Base-by-base conservation (phyloP, 1,140 invertebrate genomes). In the Oedothorax gibbosus region DNA sequence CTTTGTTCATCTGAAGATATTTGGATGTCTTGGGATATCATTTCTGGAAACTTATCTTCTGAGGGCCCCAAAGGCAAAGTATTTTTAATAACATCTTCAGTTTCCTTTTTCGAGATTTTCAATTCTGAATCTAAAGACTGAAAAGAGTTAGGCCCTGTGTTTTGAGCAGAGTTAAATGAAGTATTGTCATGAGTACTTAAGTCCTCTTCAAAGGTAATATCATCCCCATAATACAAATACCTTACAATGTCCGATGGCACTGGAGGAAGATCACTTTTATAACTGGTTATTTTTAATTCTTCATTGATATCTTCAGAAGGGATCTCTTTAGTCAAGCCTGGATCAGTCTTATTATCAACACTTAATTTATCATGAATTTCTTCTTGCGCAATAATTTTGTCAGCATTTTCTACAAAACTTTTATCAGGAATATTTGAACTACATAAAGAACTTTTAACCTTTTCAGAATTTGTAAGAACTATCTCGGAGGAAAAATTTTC, bases 201-300 rank as follows among this genome's bases (percentile, higher is more conserved):
- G 60, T 84, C 69, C 15, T 49, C 82, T 7, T 71, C 66, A 68
- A 85, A 85, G 49, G 57, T 56, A 7, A 84, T 76, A 53, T 64
- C 20, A 54, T 85, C 83, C 62, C 78, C 83, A 85, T 85, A 85
- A 71, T 85, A 85, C 35, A 85, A 72, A 72, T 85, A 85, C 64
- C 83, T 77, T 12, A 85, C 83, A 35, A 85, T 71, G 71, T 85
- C 83, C 15, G 83, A 85, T n/a, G 69, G 69, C 9, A 71, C 69
- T n/a, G 69, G 69, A 71, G 69, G 69, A 53, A 71, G 9, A 53
- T 71, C 69, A 9, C 50, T 21, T 12, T 71, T 49, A 21, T 2
- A 20, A 21, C 64, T 7, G 7, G 64, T 66, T 2, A 11, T 66
- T 54, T 71, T 71, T 9, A 53, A 9, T 15, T 71, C 69, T 71